Conservation (phyloP, 2,113 vertebrate genomes). For the Anas platyrhynchos region DNA sequence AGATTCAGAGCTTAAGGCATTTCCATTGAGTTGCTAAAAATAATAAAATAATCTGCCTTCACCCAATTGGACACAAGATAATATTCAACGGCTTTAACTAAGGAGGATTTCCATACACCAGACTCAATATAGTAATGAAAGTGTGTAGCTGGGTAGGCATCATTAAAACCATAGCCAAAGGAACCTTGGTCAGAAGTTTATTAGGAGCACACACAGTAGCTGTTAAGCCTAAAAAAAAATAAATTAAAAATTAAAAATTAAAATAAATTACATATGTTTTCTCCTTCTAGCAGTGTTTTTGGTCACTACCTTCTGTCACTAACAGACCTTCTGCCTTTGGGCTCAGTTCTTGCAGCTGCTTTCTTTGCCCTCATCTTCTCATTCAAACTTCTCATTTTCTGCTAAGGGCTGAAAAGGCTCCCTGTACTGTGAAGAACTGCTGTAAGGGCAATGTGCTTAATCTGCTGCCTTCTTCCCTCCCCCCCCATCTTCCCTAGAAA, state of each 20-base stretch:
- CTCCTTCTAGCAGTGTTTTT: conserved; percentile 47
- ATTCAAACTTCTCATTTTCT: not conserved
- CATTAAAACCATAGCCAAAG: not conserved
- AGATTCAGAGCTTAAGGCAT: not conserved
- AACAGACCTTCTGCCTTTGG: conserved; percentile 57
- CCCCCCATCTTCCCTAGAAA: not conserved
- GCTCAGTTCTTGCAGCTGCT: conserved; percentile 54
- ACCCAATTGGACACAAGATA: not conserved
- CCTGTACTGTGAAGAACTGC: not conserved
- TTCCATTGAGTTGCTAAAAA: not conserved
- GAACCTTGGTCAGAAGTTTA: not conserved
- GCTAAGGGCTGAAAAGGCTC: conserved; percentile 2
- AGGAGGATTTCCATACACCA: not conserved
- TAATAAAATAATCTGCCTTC: not conserved
- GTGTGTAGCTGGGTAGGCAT: not conserved
- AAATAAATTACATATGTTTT: not conserved
- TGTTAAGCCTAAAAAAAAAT: not conserved
- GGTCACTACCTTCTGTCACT: conserved; percentile 55
- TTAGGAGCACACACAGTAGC: not conserved
- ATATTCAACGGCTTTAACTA: not conserved
- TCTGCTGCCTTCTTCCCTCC: not conserved
- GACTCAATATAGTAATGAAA: not conserved
- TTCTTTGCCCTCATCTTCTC: conserved; percentile 24
- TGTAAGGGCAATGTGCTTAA: not conserved
- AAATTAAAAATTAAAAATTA: not conserved